phyloP scores from a whole-genome alignment of 1,140 invertebrate genomes.

The Drosophila asahinai region DNA sequence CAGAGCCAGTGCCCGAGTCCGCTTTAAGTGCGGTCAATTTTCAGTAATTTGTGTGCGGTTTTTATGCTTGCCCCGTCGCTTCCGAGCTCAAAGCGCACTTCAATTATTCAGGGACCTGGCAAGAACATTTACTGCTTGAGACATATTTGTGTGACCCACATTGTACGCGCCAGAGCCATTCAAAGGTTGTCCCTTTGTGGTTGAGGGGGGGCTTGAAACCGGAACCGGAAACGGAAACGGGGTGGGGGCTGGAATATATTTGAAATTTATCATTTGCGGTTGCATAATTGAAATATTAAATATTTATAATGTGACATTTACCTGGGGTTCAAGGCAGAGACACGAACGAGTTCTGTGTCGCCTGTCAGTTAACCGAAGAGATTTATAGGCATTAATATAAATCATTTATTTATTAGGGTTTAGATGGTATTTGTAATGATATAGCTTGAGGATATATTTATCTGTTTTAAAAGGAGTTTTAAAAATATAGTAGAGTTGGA shows the following conservation, averaged over 20 bases:
- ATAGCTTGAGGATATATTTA: not conserved
- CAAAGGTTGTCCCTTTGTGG: conserved; percentile 9
- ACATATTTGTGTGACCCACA: conserved; percentile 62
- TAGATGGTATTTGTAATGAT: not conserved
- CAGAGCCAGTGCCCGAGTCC: conserved; percentile 10
- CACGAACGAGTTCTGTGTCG: not conserved
- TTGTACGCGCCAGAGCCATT: conserved; percentile 39
- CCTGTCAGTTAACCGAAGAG: not conserved
- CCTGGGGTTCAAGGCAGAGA: conserved; percentile 10
- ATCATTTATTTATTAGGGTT: conserved; percentile 4
- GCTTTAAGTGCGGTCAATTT: conserved; percentile 77
- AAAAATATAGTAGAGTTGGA: no score
- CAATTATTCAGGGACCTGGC: conserved; percentile 64
- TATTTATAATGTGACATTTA: conserved; percentile 61
- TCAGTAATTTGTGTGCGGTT: conserved; percentile 70
- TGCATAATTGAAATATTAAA: conserved; percentile 79
- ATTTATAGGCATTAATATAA: conserved; percentile 10
- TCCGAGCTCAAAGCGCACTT: conserved; percentile 38
- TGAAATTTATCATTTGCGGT: conserved; percentile 67
- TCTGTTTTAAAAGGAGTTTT: no score
- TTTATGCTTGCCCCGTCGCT: conserved; percentile 61
- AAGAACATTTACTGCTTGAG: conserved; percentile 54
- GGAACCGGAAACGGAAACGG: conserved; percentile 16
- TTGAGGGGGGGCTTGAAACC: not conserved
- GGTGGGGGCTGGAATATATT: conserved; percentile 28